Base-by-base conservation (phyloP, 2,797 vertebrate genomes). In the Salarias fasciatus region DNA sequence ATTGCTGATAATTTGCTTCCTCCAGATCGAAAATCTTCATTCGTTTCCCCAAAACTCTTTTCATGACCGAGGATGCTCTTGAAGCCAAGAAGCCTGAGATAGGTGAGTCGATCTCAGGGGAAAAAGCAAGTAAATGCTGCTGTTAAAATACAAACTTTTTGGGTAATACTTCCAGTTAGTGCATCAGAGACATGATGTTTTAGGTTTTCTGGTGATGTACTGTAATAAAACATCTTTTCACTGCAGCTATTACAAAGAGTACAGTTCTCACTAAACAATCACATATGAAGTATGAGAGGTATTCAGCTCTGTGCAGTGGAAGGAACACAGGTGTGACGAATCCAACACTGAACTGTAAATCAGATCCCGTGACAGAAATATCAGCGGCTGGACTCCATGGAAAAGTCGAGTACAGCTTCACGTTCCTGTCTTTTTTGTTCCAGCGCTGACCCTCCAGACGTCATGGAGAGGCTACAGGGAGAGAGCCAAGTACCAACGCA, bases 1-100 rank as follows among this genome's bases (percentile, higher is more conserved):
- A 6, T 1, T 38, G 11, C 30, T 24, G 18, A 24, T 98, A 82
- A 78, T 8, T 67, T 41, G 2, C 5, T 69, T 41, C 63, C 54
- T 83, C 8, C 68, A 99, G 98, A 88, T 96, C 96, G 51, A 99
- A 99, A 91, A 97, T 99, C 84, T 99, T 99, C 88, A 99, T 99
- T 76, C 96, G 96, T 35, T 97, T 98, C 76, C 96, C 97, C 11
- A 99, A 96, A 91, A 99, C 96, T 2, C 93, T 99, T 35, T 99
- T 99, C 89, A 91, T 91, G 18, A 99, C 98, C 5, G 97, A 99
- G 80, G 98, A 98, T 63, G 94, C 95, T 31, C 90, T 99, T 11
- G 95, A 99, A 86, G 90, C 94, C 53, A 94, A 95, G 84, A 96
- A 95, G 79, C 96, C 97, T 70, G 93, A 94, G 43, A 92, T 99